These are phyloP conservation scores for Linepithema humile DNA, from an alignment of 1,140 invertebrate species.

Conservation along the genomic window DNA sequence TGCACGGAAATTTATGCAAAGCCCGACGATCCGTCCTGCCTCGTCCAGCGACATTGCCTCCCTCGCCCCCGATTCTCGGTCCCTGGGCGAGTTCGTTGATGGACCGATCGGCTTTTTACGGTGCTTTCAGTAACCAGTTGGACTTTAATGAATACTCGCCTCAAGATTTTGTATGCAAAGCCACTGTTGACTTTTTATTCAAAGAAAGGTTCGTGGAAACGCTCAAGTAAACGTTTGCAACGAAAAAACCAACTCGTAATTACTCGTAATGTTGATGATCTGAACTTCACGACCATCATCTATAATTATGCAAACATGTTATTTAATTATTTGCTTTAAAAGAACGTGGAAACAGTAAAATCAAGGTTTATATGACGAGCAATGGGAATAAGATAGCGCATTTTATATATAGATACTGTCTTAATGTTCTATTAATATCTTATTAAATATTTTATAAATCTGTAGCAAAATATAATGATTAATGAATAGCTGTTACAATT, in stretches of 20 bases:
- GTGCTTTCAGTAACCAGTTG: neutral
- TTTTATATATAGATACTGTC: neutral
- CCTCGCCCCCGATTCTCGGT: neutral
- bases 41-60: constrained; percentile 2
- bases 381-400: neutral
- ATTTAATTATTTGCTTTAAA: neutral
- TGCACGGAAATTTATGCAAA: constrained; percentile 74
- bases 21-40: constrained; percentile 53
- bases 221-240: neutral
- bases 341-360: neutral
- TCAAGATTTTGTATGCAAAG: neutral
- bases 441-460: neutral
- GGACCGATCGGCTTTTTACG: constrained; percentile 5
- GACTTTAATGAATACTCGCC: neutral
- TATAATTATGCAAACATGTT: neutral
- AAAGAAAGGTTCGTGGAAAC: neutral
- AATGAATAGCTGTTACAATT: neutral
- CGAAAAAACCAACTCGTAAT: too few species aligned
- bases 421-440: neutral
- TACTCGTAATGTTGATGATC: too few species aligned
- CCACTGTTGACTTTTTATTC: neutral
- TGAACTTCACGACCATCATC: neutral
- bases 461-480: too few species aligned
- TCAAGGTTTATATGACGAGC: neutral
- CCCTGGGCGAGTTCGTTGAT: neutral